Evolutionary conservation across 2,797 vertebrate genomes (phyloP), one percentile per base, ranked within the genome.

Genomic region (Sphaeramia orbicularis): DNA sequence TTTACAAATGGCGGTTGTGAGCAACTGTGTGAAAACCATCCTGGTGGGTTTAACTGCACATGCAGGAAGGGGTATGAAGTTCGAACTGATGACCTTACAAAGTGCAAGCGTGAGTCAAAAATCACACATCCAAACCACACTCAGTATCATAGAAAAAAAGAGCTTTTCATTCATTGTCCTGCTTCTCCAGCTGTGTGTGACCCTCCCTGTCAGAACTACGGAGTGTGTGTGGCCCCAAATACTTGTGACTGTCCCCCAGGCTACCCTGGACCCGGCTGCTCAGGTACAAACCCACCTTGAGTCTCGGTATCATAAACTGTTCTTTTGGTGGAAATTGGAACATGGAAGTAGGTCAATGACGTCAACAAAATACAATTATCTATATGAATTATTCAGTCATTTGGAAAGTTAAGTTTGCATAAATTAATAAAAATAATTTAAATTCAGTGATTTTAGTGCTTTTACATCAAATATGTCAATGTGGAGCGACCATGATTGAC

Each of bases 1-100:
- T 95, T 95, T 61, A 91, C 92, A n/a, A 94, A 92, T 0, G 94
- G 92, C 3, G 95, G 95, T 13, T 96, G 95, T 61, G 91, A 95
- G 81, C 95, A 96, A 89, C 81, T 92, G 60, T 96, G 95, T 47
- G 42, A 84, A 50, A 96, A 96, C 79, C 78, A 86, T 5, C 88
- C 85, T 0, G 93, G 93, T 3, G 64, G 85, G 1, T 95, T 93
- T 63, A 93, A 91, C 88, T 96, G 95, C 76, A 86, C 82, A 83
- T 96, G 95, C 78, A 86, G 70, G 43, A 74, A 78, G 0, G 94
- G 95, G 0, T 96, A 88, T 43, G n/a, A 78, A 10, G 55, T 80
- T 0, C 90, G 82, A 47, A 91, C 85, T 0, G 95, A 96, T 2
- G 89, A 95, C 61, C 72, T 63, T 58, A 90, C 89, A 55, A 94